Base-by-base conservation (phyloP, 1,140 invertebrate species). In the Odontomachus brunneus region DNA sequence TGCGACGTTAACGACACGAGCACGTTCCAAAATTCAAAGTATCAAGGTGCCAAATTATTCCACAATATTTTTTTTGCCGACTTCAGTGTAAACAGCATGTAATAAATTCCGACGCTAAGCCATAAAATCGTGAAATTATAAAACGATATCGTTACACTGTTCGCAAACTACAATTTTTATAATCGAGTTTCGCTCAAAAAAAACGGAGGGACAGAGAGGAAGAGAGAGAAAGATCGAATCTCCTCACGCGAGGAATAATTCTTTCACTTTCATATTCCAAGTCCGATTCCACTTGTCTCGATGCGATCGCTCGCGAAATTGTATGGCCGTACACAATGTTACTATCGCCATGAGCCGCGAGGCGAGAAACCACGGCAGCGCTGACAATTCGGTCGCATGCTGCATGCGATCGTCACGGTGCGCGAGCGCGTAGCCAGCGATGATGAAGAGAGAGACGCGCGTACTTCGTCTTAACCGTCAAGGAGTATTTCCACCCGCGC, bases 371-470 rank as follows among this genome's bases (percentile, higher is more conserved):
- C 33, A 26, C 26, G n/a, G 49, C 63, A 48, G 24, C 33, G 26
- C 19, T 24, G 59, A 69, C 76, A 84, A 87, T 76, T 88, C 78
- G 73, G 53, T 55, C 51, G 66, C 82, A 63, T 84, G 75, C 73
- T 59, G 22, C 65, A 59, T 59, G 66, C 84, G 73, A 87, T 88
- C 82, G 75, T 44, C 74, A 83, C 62, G 72, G 72, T 62, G 51
- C 67, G 62, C 48, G 67, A 73, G 53, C 84, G 22, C 44, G 73
- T 66, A 83, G 60, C 57, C 38, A 53, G 66, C 22, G 55, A 82
- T 72, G 73, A 86, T 48, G 67, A 84, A 80, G 55, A 86, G 55
- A 49, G 62, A 55, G 63, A 29, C 76, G 66, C 38, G 48, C 22
- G 53, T 73, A 80, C 73, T 84, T 86, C 51, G 82, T 78, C 73